phyloP scores from a whole-genome alignment of 2,797 vertebrate species.

The Chelidonichthys spinosus region DNA sequence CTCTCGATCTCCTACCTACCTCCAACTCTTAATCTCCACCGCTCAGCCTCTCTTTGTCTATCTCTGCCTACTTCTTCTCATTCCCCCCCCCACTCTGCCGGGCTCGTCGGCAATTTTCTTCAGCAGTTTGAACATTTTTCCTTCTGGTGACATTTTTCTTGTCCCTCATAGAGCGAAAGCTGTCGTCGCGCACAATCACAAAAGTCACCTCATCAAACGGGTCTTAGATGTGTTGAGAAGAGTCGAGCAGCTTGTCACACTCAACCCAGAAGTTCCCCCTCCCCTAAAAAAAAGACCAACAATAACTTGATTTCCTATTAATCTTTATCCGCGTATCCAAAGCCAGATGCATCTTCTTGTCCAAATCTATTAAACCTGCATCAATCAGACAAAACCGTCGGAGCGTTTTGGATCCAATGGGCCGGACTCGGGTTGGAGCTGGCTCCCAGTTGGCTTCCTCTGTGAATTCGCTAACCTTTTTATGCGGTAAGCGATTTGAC shows the following conservation, averaged over 20 bases:
- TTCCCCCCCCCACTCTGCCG: not conserved
- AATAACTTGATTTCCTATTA: too few relatives aligned
- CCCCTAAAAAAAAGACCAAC: too few relatives aligned
- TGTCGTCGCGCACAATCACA: not conserved
- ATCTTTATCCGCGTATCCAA: too few relatives aligned
- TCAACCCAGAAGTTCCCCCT: not conserved
- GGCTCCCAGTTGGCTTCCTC: not conserved
- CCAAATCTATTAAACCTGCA: not conserved
- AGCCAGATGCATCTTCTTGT: not conserved
- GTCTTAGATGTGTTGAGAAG: not conserved
- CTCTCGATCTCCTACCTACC: not conserved
- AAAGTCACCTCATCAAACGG: not conserved
- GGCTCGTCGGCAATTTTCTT: not conserved
- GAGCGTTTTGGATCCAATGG: not conserved
- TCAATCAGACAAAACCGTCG: not conserved
- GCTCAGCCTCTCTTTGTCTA: slow-evolving; percentile 38
- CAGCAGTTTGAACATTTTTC: not conserved
- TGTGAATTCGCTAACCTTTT: not conserved
- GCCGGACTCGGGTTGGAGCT: not conserved
- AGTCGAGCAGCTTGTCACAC: too few relatives aligned
- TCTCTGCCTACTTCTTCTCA: slow-evolving; percentile 21
- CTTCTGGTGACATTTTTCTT: not conserved
- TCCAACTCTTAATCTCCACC: not conserved
- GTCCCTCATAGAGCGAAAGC: slow-evolving; percentile 1
- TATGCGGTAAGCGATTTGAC: not conserved